phyloP scores from a whole-genome alignment of 2,113 vertebrate species.

The Daubentonia madagascariensis region DNA sequence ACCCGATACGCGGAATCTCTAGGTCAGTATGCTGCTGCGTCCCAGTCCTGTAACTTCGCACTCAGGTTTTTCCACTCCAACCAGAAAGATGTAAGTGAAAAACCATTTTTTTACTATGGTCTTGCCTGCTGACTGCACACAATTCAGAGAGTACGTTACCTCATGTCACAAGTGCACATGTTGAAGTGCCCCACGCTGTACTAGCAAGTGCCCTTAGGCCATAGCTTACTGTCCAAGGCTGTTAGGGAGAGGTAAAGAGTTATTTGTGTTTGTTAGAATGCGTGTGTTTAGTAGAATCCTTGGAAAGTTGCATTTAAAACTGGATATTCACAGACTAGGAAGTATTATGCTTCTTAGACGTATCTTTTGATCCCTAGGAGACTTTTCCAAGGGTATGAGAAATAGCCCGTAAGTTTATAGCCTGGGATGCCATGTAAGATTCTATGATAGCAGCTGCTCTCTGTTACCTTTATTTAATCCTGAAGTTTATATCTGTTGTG shows the following conservation, averaged over 20 bases:
- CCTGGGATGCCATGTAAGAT: background rate
- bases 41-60: constrained; percentile 97
- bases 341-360: background rate
- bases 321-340: background rate
- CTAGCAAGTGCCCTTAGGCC: background rate
- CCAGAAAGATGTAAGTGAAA: constrained; percentile 99
- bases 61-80: constrained; percentile 99
- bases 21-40: constrained; percentile 96
- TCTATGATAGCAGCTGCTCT: background rate
- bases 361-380: background rate
- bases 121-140: background rate
- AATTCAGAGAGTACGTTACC: background rate
- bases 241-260: background rate
- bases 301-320: background rate
- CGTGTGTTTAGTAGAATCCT: background rate
- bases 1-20: constrained; percentile 94
- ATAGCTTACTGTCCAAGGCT: background rate
- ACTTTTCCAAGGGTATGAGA: background rate
- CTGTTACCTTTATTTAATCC: background rate
- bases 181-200: background rate
- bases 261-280: background rate
- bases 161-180: background rate
- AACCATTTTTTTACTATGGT: background rate
- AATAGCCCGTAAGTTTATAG: background rate
- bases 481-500: background rate